These are phyloP conservation scores for Bombyx mori DNA, from an alignment of 1,140 invertebrate genomes.

Conservation along the genomic window DNA sequence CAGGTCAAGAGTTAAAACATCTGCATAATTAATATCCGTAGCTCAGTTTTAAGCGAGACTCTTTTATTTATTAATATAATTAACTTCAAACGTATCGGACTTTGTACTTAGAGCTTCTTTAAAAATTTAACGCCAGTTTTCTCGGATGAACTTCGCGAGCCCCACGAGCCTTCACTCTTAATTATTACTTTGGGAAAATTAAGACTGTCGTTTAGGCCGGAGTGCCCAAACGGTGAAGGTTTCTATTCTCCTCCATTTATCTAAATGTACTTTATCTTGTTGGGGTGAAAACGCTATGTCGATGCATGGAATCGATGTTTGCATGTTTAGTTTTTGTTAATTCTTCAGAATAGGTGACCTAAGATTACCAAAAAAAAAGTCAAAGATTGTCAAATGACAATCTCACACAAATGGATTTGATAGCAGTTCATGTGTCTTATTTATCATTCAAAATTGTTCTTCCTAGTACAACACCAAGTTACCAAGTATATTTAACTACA, in stretches of 20 bases:
- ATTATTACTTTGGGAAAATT: constrained; percentile 74
- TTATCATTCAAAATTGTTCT: too few relatives aligned
- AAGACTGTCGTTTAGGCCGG: constrained; percentile 68
- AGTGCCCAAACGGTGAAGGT: constrained; percentile 56
- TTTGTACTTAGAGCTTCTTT: constrained; percentile 64
- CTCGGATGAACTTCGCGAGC: constrained; percentile 34
- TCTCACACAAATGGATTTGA: too few relatives aligned
- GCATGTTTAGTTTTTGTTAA: neutral
- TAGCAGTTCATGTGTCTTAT: too few relatives aligned
- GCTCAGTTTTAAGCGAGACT: constrained; percentile 3
- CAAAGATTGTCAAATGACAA: too few relatives aligned
- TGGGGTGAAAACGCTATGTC: constrained; percentile 26
- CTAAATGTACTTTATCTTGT: constrained; percentile 66
- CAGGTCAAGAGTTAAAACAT: constrained; percentile 4
- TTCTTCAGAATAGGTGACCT: too few relatives aligned
- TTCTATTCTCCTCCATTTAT: constrained; percentile 58
- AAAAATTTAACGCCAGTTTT: constrained; percentile 61
- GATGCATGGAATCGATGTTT: constrained; percentile 30
- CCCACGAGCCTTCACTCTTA: constrained; percentile 69
- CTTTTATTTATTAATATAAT: constrained; percentile 59
- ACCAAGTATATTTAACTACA: too few relatives aligned
- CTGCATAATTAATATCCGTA: constrained; percentile 5
- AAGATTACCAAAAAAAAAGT: too few relatives aligned
- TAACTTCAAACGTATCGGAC: constrained; percentile 58
- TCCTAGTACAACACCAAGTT: too few relatives aligned